Evolutionary conservation across 2,888 invertebrate species (phyloP), one percentile per base, ranked within the genome.

Genomic region (Noctua fimbriata): DNA sequence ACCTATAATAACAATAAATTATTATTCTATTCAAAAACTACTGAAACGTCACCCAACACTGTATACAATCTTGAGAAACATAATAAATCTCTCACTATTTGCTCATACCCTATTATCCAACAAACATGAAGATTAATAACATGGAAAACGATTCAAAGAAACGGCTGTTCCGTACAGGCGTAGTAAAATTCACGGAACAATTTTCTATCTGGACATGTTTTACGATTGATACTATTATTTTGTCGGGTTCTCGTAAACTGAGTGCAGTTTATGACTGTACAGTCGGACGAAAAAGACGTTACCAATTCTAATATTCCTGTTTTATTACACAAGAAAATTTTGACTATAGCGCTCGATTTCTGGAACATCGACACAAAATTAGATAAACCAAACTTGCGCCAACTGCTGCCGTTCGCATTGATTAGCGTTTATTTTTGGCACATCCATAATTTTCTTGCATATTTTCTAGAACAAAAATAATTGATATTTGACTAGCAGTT

Each of bases 181-280:
- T 41, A 67, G 55, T 87, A 85, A 89, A 88, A 85, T 82, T 80
- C 75, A 65, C 52, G 36, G 80, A 77, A 83, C 83, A 86, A 90
- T 91, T 91, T 89, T 90, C 87, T 88, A 89, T 88, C 90, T 90
- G 87, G 83, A 87, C 86, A 90, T 85, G 84, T 88, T 89, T 89
- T 87, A 93, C 91, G 93, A 91, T 91, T 89, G 86, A 89, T 89
- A 90, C 90, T 86, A 91, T 92, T 91, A 91, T 93, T 90, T 90
- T 90, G 88, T 85, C 87, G 88, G 87, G 86, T 82, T 89, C 83
- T 92, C 91, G 90, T 93, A 92, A 92, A 92, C 83, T 83, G 81
- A 89, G 86, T 91, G 88, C 90, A 92, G 84, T 93, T 93, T 93
- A 93, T 90, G 91, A 88, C 83, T 88, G 86, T 86, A 91, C 83